Evolutionary conservation across 2,113 vertebrate genomes (phyloP).

Genomic region (Scartelaos histophorus): DNA sequence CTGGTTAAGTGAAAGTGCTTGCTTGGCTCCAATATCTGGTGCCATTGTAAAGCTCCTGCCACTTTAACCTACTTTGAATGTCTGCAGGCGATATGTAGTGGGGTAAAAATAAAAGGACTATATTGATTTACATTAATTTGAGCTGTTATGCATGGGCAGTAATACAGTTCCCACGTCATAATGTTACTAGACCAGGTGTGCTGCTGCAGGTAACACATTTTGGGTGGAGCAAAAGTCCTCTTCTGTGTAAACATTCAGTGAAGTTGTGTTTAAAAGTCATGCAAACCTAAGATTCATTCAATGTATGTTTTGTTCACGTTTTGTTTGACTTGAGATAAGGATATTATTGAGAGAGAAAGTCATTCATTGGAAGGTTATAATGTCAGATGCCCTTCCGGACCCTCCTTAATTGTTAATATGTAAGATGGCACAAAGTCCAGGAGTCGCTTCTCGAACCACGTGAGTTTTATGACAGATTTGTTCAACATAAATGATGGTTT

Average conservation of each 20-base stretch:
- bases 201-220: background rate
- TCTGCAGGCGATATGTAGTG: background rate
- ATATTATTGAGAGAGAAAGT: no score
- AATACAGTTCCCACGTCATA: background rate
- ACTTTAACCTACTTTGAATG: background rate
- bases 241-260: background rate
- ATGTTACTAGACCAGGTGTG: background rate
- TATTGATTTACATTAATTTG: background rate
- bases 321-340: no score
- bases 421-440: no score
- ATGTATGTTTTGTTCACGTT: no score
- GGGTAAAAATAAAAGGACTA: no score
- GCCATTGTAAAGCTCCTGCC: background rate
- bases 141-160: background rate
- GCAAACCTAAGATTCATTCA: no score
- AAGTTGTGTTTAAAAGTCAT: background rate
- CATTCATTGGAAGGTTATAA: no score
- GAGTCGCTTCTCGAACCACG: no score
- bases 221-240: background rate
- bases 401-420: no score
- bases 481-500: no score
- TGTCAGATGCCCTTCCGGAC: no score
- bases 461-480: no score
- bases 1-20: background rate
- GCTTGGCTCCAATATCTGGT: background rate